Evolutionary conservation across 2,888 invertebrate genomes (phyloP).

Genomic region (Vesta saturnalis): DNA sequence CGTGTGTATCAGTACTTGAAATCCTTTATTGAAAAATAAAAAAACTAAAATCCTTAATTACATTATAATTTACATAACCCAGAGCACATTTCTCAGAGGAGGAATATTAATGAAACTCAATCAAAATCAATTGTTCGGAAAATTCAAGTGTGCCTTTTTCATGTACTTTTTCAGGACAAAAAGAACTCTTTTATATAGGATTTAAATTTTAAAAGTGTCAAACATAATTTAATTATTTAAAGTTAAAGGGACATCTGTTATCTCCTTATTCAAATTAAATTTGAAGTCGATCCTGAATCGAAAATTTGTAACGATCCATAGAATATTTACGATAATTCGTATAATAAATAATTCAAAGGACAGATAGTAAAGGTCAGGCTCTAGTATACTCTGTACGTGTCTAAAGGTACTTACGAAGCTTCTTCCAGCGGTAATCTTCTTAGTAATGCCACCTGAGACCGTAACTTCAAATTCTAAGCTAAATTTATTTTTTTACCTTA

Average conservation of each 20-base stretch:
- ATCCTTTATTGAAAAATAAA: no score
- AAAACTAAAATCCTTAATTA: no score
- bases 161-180: no score
- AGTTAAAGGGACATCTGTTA: neutral
- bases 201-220: no score
- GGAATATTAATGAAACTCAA: no score
- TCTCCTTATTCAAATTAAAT: neutral
- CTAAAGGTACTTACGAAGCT: slow-evolving; percentile 1
- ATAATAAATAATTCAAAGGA: slow-evolving; percentile 1
- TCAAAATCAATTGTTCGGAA: no score
- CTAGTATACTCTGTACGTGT: slow-evolving; percentile 1
- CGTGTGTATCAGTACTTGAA: no score
- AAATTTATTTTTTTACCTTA: no score
- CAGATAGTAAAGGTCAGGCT: neutral
- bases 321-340: neutral
- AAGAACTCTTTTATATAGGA: no score
- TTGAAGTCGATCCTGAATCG: neutral
- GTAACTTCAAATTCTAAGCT: neutral
- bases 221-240: neutral
- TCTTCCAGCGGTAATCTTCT: neutral
- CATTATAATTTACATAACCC: no score
- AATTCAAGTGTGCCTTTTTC: no score
- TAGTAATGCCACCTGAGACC: slow-evolving; percentile 1
- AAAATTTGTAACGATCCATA: neutral
- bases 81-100: no score